Evolutionary conservation across 2,113 vertebrate genomes (phyloP), one percentile per base, ranked within the genome.

Genomic region (Osmerus eperlanus): DNA sequence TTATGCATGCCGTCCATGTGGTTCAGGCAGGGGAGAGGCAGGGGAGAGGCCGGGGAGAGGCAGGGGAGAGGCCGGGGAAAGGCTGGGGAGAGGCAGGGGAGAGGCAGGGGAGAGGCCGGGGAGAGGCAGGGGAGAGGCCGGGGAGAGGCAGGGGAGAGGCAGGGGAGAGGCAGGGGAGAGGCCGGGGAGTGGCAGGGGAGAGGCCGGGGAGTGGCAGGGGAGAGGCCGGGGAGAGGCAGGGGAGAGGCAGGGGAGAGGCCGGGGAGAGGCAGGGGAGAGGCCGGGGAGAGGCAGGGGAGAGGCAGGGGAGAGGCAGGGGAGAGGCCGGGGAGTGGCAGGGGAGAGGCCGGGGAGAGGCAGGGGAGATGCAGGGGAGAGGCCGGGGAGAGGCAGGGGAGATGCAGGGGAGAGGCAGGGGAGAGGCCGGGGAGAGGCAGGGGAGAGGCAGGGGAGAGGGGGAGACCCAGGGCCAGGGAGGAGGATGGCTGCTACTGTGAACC

Each of bases 401-500:
- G 1, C 21, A 23, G 21, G 21, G 21, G 21, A 23, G 21, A 23
- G 21, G 21, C 21, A 23, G 21, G 21, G 21, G 21, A 23, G 21
- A 23, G 21, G 21, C 21, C 1, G 21, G 21, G 21, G 21, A 23
- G 21, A 64, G 3, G 14, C 29, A 13, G 36, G 5, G 51, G 68
- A 6, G 11, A 28, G 36, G 14, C 7, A 23, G 3, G 18, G n/a
- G 52, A 13, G 9, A 23, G 58, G 14, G 54, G 41, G 16, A 61
- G 29, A 55, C 41, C 62, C 53, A 54, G 65, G 19, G 61, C 23
- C 28, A 59, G 14, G 52, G 15, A 47, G 51, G 66, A 41, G n/a
- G 23, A 65, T 21, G 23, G n/a, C 18, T 15, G 66, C 32, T 19
- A 15, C 70, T 72, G 56, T 54, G 23, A 79, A 73, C 81, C 79